Conservation (phyloP, 2,797 vertebrate genomes). For the Malacoraja senta region DNA sequence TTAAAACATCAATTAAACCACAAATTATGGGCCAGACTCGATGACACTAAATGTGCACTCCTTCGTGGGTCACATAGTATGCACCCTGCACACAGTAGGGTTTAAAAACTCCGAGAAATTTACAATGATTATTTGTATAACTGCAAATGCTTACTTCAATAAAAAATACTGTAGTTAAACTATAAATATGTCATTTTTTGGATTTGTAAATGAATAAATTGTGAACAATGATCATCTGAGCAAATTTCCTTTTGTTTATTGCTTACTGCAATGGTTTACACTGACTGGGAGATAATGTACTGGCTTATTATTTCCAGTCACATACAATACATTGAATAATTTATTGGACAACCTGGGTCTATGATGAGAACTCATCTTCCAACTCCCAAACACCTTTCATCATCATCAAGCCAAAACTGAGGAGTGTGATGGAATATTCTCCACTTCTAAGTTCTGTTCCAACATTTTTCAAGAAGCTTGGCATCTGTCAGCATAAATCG, state of each 20-base stretch:
- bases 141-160: background rate
- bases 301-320: background rate
- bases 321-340: background rate
- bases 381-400: no score
- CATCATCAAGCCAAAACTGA: no score
- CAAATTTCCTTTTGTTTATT: background rate
- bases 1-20: slow-evolving; percentile 29
- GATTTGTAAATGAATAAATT: background rate
- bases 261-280: background rate
- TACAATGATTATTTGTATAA: background rate
- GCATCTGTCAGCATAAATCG: no score
- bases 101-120: background rate
- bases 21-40: background rate
- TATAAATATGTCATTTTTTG: background rate
- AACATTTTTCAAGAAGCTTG: no score
- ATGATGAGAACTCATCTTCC: no score
- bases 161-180: background rate
- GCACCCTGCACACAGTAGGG: background rate
- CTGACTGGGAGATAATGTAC: background rate
- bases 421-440: no score
- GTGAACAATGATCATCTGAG: background rate
- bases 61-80: background rate
- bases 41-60: background rate
- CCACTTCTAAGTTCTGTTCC: no score
- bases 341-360: background rate